Percentiles rank a stretch among this genome's conserved stretches.
These are phyloP conservation scores for Nematolebias whitei DNA, from an alignment of 2,113 vertebrate species.

Conservation along the genomic window DNA sequence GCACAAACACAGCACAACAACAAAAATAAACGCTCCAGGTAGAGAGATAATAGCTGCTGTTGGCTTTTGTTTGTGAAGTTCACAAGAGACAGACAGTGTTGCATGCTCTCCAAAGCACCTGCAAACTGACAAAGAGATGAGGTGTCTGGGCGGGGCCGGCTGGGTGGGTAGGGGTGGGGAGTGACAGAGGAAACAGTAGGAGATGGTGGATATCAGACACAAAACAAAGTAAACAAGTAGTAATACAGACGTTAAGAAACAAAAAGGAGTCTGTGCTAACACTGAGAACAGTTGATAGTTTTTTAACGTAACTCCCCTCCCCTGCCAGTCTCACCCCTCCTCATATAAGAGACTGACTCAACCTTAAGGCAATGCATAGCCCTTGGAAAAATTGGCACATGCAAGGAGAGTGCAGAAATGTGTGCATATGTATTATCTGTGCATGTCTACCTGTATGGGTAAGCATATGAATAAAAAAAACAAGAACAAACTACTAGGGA, in stretches of 20 bases:
- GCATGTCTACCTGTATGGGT: neutral
- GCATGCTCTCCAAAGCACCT: slow-evolving; percentile 61
- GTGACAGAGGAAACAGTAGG: slow-evolving; percentile 11
- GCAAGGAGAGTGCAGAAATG: slow-evolving; percentile 65
- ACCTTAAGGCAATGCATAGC: slow-evolving; percentile 80
- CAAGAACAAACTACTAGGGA: neutral
- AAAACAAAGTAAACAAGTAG: neutral
- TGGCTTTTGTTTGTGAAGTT: slow-evolving; percentile 54
- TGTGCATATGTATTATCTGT: slow-evolving; percentile 32
- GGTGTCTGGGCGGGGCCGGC: slow-evolving; percentile 26
- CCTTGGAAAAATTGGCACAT: slow-evolving; percentile 79
- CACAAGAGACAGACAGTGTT: slow-evolving; percentile 45
- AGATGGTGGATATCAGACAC: neutral
- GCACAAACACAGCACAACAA: slow-evolving; percentile 13
- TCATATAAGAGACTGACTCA: slow-evolving; percentile 50
- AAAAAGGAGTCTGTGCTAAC: slow-evolving; percentile 38
- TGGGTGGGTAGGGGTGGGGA: neutral
- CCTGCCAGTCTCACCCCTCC: slow-evolving; percentile 2
- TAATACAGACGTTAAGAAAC: slow-evolving; percentile 16
- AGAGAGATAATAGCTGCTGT: slow-evolving; percentile 56
- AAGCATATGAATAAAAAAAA: neutral
- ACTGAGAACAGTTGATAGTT: slow-evolving; percentile 21
- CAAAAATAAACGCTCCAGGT: slow-evolving; percentile 35
- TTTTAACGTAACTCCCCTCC: slow-evolving; percentile 31
- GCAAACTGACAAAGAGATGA: slow-evolving; percentile 43